A percentile compares a stretch with the other conserved stretches of the same genome.
Conservation (phyloP, 1,140 invertebrate genomes). For the Panulirus ornatus region DNA sequence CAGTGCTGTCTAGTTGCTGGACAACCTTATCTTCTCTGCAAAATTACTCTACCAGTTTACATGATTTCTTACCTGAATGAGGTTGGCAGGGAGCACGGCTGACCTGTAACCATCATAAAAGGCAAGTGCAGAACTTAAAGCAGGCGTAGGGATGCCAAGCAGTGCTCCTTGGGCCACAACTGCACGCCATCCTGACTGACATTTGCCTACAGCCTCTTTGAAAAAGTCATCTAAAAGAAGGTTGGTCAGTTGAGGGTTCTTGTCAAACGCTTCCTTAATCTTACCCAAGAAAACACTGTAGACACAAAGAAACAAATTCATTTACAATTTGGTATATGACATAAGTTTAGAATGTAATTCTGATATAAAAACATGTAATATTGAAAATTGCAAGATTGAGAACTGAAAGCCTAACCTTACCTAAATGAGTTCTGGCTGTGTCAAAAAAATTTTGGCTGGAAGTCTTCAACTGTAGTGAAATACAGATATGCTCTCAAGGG, state of each 20-base stretch:
- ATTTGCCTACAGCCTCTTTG: slow-evolving; percentile 87
- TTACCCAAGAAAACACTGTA: slow-evolving; percentile 95
- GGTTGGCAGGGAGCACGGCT: slow-evolving; percentile 90
- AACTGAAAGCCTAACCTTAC: too few species aligned
- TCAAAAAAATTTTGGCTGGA: too few species aligned
- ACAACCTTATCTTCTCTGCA: background rate
- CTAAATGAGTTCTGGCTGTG: too few species aligned
- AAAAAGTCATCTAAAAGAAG: slow-evolving; percentile 98
- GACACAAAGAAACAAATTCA: slow-evolving; percentile 34
- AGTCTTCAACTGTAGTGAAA: too few species aligned
- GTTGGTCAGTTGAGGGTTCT: slow-evolving; percentile 92
- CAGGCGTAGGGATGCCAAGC: slow-evolving; percentile 94
- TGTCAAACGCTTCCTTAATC: slow-evolving; percentile 97
- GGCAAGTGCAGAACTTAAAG: slow-evolving; percentile 93
- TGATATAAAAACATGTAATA: too few species aligned
- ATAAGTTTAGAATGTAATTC: too few species aligned
- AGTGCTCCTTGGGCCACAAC: slow-evolving; percentile 80
- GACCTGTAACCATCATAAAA: slow-evolving; percentile 98
- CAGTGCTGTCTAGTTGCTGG: too few species aligned
- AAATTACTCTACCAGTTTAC: background rate
- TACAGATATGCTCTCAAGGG: too few species aligned
- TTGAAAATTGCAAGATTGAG: too few species aligned
- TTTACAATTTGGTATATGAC: too few species aligned
- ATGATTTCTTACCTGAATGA: slow-evolving; percentile 85
- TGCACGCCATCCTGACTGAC: slow-evolving; percentile 86